Evolutionary conservation across 2,797 vertebrate genomes (phyloP).

Genomic region (Poliocrania exsul): DNA sequence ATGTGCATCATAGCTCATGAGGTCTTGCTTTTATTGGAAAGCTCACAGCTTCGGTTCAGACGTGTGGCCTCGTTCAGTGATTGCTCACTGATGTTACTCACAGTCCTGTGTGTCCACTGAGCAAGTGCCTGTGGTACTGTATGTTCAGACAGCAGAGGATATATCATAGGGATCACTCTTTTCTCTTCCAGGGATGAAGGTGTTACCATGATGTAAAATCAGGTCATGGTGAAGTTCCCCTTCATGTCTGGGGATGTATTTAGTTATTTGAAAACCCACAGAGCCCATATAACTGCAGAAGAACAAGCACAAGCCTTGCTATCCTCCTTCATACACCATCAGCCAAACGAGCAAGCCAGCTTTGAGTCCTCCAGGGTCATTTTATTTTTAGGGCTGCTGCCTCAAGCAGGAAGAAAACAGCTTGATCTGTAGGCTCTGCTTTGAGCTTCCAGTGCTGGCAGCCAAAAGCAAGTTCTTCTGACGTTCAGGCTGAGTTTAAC

Average conservation of each 20-base stretch:
- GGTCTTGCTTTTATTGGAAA: background rate
- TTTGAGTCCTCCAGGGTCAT: slow-evolving; percentile 43
- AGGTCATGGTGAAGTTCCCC: background rate
- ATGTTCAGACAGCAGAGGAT: background rate
- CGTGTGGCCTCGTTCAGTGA: background rate
- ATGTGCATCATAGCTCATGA: background rate
- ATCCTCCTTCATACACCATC: background rate
- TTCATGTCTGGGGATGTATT: background rate
- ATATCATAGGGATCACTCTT: background rate
- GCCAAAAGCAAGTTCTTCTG: background rate
- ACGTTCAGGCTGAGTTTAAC: background rate
- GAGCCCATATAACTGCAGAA: background rate
- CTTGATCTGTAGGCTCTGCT: slow-evolving; percentile 42
- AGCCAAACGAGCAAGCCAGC: slow-evolving; percentile 35
- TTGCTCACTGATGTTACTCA: background rate
- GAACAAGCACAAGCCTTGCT: background rate
- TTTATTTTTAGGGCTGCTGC: slow-evolving; percentile 62
- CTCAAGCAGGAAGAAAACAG: slow-evolving; percentile 54
- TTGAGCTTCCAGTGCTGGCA: slow-evolving; percentile 30
- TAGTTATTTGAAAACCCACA: background rate
- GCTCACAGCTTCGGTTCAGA: background rate
- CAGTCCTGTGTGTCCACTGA: background rate
- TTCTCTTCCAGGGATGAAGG: background rate
- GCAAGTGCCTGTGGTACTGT: background rate
- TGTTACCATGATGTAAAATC: background rate